Evolutionary conservation across 1,140 invertebrate species (phyloP).

Genomic region (Fopius arisanus): DNA sequence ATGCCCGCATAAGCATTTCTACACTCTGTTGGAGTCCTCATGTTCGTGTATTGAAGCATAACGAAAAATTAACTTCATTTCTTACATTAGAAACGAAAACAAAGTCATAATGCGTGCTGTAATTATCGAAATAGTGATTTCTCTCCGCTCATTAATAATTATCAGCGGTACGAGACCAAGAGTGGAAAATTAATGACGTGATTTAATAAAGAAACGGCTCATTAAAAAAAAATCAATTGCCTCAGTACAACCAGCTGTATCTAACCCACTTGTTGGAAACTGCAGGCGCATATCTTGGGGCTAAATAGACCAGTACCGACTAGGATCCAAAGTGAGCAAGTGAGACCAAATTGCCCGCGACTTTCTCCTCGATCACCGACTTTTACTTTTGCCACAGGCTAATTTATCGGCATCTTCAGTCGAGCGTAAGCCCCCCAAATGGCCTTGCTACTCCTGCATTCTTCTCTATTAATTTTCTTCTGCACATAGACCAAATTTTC

Average conservation of each 20-base stretch:
- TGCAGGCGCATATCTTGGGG: neutral
- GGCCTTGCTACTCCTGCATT: slow-evolving; percentile 1
- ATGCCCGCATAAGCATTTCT: slow-evolving; percentile 25
- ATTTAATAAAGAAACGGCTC: neutral
- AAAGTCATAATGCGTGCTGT: neutral
- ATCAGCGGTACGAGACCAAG: neutral
- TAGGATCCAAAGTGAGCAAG: slow-evolving; percentile 11
- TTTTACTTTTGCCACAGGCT: slow-evolving; percentile 63
- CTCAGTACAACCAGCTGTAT: too few species aligned
- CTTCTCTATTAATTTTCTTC: neutral
- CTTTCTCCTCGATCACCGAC: slow-evolving; percentile 59
- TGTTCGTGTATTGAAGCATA: slow-evolving; percentile 18
- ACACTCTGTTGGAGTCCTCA: slow-evolving; percentile 3
- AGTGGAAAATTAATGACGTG: neutral
- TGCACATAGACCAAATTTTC: neutral
- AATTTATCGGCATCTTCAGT: slow-evolving; percentile 41
- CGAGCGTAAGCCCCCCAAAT: slow-evolving; percentile 16
- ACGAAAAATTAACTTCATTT: slow-evolving; percentile 3
- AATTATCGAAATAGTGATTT: neutral
- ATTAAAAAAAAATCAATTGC: too few species aligned
- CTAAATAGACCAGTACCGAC: slow-evolving; percentile 5
- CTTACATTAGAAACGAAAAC: neutral
- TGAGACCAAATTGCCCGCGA: slow-evolving; percentile 34
- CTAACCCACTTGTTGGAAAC: neutral
- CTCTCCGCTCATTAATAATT: neutral